Percentiles rank a stretch among this genome's conserved stretches.
Conservation (phyloP, 23 tunicate genomes). For the Botrylloides violaceus region DNA sequence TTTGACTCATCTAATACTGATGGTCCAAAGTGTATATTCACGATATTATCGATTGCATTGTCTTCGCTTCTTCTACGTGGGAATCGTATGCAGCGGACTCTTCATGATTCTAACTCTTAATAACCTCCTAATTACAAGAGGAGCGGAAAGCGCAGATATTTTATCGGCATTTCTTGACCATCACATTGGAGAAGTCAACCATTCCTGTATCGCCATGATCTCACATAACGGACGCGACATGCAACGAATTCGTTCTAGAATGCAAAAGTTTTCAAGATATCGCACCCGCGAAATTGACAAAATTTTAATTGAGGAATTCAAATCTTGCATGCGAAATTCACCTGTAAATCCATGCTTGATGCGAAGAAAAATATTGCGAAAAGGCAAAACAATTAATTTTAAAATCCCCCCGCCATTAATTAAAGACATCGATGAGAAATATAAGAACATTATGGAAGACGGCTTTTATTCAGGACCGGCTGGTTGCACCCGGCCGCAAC, state of each 20-base stretch:
- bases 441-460: slow-evolving; percentile 26
- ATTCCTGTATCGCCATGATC: not conserved
- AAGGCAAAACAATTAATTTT: not conserved
- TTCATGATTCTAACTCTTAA: not conserved
- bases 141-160: not conserved
- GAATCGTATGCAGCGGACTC: too few species aligned
- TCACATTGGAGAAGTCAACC: not conserved
- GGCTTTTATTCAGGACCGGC: slow-evolving; percentile 57
- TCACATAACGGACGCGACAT: not conserved
- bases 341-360: not conserved
- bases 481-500: slow-evolving; percentile 39
- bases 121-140: not conserved
- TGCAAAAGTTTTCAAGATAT: not conserved
- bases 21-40: too few species aligned
- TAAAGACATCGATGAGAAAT: slow-evolving; percentile 27
- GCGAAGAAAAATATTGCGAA: not conserved
- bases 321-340: not conserved
- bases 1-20: too few species aligned
- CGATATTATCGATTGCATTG: too few species aligned
- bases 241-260: not conserved
- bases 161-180: not conserved
- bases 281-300: not conserved
- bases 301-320: not conserved
- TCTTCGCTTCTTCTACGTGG: too few species aligned
- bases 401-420: slow-evolving; percentile 29